phyloP scores from a whole-genome alignment of 2,888 invertebrate species.

The Stegana nigrithorax region DNA sequence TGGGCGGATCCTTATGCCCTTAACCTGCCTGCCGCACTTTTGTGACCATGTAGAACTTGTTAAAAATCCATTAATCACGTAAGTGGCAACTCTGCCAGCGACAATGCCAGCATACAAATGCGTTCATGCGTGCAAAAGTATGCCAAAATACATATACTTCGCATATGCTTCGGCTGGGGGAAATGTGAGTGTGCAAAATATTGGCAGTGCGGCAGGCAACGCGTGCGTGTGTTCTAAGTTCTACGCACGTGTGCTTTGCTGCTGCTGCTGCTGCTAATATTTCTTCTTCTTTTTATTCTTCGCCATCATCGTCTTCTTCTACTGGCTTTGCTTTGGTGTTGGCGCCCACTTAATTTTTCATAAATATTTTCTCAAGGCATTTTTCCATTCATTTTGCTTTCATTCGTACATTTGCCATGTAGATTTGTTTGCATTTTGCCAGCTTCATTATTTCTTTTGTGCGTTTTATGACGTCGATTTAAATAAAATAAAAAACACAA shows the following conservation, averaged over 20 bases:
- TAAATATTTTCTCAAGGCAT: not conserved
- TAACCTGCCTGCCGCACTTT: too few species aligned
- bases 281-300: too few species aligned
- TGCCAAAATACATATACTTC: too few species aligned
- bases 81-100: slow-evolving; percentile 57
- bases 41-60: slow-evolving; percentile 52
- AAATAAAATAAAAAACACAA: not conserved
- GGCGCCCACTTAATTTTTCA: not conserved
- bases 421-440: slow-evolving; percentile 49
- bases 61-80: slow-evolving; percentile 65
- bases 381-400: too few species aligned
- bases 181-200: not conserved
- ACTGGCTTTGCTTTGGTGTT: too few species aligned
- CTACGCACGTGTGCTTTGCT: not conserved
- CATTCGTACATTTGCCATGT: not conserved
- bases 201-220: not conserved
- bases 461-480: slow-evolving; percentile 7
- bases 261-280: too few species aligned
- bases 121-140: slow-evolving; percentile 54
- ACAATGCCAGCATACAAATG: slow-evolving; percentile 61
- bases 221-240: not conserved
- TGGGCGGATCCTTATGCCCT: too few species aligned
- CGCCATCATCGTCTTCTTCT: too few species aligned
- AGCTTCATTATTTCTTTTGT: slow-evolving; percentile 15
- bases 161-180: not conserved